These are phyloP conservation scores for Sebastiscus tertius DNA, from an alignment of 2,797 vertebrate species.

Conservation along the genomic window DNA sequence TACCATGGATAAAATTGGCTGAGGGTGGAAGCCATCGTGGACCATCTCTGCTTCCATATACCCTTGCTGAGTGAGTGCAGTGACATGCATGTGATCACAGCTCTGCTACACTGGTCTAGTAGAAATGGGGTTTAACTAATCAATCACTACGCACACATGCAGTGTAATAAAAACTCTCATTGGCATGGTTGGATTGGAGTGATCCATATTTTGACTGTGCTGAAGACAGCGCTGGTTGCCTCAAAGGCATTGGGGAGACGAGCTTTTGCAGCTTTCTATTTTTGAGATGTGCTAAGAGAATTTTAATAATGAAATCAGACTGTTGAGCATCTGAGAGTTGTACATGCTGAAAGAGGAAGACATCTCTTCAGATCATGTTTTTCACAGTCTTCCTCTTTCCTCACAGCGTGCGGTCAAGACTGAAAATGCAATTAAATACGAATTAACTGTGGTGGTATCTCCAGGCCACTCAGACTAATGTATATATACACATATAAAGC, in stretches of 20 bases:
- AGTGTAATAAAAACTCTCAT: background rate
- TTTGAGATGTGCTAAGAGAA: background rate
- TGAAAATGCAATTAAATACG: background rate
- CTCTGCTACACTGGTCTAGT: background rate
- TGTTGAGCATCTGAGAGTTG: background rate
- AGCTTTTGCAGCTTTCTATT: background rate
- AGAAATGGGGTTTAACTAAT: background rate
- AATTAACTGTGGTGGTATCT: background rate
- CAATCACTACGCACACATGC: background rate
- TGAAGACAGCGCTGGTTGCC: background rate
- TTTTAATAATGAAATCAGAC: background rate
- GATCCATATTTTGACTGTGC: background rate
- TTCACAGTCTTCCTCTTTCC: background rate
- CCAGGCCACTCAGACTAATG: no score
- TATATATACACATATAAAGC: background rate
- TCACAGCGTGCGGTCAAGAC: conserved; percentile 1
- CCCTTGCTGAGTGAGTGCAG: background rate
- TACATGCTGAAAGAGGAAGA: background rate
- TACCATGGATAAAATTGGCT: background rate
- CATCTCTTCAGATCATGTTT: background rate
- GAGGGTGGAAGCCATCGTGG: background rate
- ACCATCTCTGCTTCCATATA: background rate
- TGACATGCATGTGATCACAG: background rate
- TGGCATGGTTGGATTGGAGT: no score
- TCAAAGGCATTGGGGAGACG: background rate